Evolutionary conservation across 2,888 invertebrate species (phyloP).

Genomic region (Hirtodrosophila histrioides): DNA sequence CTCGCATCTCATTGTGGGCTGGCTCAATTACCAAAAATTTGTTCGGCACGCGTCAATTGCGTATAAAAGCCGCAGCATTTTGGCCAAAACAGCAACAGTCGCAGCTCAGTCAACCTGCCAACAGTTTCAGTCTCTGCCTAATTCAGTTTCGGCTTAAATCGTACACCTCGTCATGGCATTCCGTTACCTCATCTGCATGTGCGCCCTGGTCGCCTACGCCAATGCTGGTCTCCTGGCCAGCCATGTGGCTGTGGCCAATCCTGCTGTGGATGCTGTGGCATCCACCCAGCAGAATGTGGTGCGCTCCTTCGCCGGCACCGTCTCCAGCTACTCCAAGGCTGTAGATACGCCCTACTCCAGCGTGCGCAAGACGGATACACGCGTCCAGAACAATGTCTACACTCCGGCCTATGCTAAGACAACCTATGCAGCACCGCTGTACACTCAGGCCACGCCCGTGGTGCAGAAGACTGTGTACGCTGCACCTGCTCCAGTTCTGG

Average conservation of each 20-base stretch:
- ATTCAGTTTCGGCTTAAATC: slow-evolving; percentile 13
- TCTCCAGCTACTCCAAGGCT: slow-evolving; percentile 87
- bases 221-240: slow-evolving; percentile 86
- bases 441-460: slow-evolving; percentile 67
- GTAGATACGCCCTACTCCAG: slow-evolving; percentile 87
- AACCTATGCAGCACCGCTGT: slow-evolving; percentile 75
- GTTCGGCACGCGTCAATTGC: slow-evolving; percentile 64
- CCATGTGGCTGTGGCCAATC: slow-evolving; percentile 68
- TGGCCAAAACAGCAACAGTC: slow-evolving; percentile 71
- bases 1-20: slow-evolving; percentile 62
- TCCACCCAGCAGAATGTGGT: slow-evolving; percentile 86
- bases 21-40: slow-evolving; percentile 41
- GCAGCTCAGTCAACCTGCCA: slow-evolving; percentile 47
- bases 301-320: slow-evolving; percentile 86
- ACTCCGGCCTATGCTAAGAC: slow-evolving; percentile 82
- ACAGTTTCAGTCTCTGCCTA: slow-evolving; percentile 22
- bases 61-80: slow-evolving; percentile 67
- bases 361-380: slow-evolving; percentile 87
- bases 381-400: slow-evolving; percentile 86
- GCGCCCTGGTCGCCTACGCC: slow-evolving; percentile 87
- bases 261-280: slow-evolving; percentile 77
- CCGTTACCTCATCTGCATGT: slow-evolving; percentile 86
- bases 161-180: slow-evolving; percentile 74
- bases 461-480: slow-evolving; percentile 62
- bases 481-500: slow-evolving; percentile 73